Evolutionary conservation across 2,113 vertebrate genomes (phyloP).

Genomic region (Camarhynchus parvulus): DNA sequence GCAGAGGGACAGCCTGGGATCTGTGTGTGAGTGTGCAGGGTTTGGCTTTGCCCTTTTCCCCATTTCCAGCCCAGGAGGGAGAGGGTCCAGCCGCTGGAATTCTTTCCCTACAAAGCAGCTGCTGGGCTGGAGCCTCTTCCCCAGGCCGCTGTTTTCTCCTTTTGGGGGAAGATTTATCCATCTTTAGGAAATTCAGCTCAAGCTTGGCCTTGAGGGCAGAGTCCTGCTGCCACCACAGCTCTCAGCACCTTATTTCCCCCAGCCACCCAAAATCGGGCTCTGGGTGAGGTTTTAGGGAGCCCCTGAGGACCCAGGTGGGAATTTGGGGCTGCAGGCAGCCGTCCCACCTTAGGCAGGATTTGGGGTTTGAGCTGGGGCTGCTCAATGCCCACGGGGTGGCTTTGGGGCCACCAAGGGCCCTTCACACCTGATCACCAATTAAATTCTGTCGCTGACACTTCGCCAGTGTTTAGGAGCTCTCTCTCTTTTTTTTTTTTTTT

Average conservation of each 20-base stretch:
- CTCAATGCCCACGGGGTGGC: fast-evolving
- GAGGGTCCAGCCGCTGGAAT: not conserved
- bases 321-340: not conserved
- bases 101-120: fast-evolving
- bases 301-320: fast-evolving
- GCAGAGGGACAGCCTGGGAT: fast-evolving
- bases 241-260: not conserved
- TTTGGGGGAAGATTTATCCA: not conserved
- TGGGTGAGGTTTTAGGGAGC: fast-evolving
- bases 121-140: not conserved
- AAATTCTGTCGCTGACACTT: not conserved
- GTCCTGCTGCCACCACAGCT: not conserved
- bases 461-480: not conserved
- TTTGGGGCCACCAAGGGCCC: not conserved
- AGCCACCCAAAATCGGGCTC: fast-evolving
- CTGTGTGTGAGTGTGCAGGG: fast-evolving
- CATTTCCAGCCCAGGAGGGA: not conserved
- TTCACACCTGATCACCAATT: not conserved
- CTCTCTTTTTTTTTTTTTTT: not conserved
- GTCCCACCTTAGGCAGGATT: not conserved
- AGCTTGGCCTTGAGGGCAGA: not conserved
- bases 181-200: not conserved
- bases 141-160: not conserved
- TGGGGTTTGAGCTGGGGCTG: not conserved
- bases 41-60: not conserved